phyloP scores from a whole-genome alignment of 1,140 invertebrate genomes.

The Medauroidea extradentata region DNA sequence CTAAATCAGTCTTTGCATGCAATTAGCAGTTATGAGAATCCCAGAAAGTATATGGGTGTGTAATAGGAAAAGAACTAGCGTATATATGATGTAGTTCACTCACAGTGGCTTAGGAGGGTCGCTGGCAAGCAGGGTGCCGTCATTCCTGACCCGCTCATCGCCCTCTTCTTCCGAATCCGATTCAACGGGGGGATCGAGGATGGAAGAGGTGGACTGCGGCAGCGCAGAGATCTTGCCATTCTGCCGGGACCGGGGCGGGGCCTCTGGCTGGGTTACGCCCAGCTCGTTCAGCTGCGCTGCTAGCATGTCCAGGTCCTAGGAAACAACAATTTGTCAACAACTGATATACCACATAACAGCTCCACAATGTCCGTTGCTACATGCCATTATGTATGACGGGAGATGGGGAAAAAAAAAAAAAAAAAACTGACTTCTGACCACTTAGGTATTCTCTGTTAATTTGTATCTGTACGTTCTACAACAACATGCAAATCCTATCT shows the following conservation, averaged over 20 bases:
- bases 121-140: slow-evolving; percentile 91
- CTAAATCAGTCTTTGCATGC: background rate
- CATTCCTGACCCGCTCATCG: slow-evolving; percentile 62
- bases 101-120: slow-evolving; percentile 95
- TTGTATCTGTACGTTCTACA: too few species aligned
- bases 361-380: too few species aligned
- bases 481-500: too few species aligned
- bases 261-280: slow-evolving; percentile 53
- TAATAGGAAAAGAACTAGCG: background rate
- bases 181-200: slow-evolving; percentile 23
- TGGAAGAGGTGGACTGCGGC: slow-evolving; percentile 12
- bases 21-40: background rate
- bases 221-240: slow-evolving; percentile 23
- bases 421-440: too few species aligned
- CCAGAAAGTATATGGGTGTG: too few species aligned
- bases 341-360: too few species aligned
- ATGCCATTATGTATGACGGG: too few species aligned
- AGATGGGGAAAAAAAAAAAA: too few species aligned
- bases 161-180: slow-evolving; percentile 47
- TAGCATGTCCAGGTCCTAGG: slow-evolving; percentile 85
- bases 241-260: slow-evolving; percentile 12
- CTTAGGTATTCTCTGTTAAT: too few species aligned
- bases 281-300: slow-evolving; percentile 91
- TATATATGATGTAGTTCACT: slow-evolving; percentile 45
- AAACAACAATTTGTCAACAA: too few species aligned